Percentiles rank a stretch among this genome's conserved stretches.
Conservation (phyloP, 1,140 invertebrate species). For the Drosophila mojavensis region DNA sequence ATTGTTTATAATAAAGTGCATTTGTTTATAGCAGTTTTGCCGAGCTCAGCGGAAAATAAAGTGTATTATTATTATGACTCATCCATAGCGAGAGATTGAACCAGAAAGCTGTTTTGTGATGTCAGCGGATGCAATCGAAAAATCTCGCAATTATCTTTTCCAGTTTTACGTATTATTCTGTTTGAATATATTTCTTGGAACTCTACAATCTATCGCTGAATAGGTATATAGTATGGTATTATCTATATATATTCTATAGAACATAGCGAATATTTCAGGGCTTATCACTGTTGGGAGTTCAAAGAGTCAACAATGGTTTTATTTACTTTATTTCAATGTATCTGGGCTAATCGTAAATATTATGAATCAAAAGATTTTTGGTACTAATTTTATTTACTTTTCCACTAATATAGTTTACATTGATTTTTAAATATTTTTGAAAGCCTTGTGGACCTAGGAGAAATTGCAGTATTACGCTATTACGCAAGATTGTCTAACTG, state of each 20-base stretch:
- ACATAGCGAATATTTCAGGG: neutral
- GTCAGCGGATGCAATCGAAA: neutral
- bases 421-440: neutral
- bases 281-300: constrained; percentile 24
- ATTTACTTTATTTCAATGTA: neutral
- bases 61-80: constrained; percentile 13
- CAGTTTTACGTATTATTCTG: neutral
- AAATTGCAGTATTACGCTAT: constrained; percentile 10
- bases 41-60: constrained; percentile 1
- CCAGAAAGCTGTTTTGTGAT: constrained; percentile 7
- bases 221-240: neutral
- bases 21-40: neutral
- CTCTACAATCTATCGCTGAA: neutral
- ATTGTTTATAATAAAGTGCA: constrained; percentile 23
- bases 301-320: constrained; percentile 14
- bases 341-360: neutral
- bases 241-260: neutral
- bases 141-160: constrained; percentile 6
- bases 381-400: neutral
- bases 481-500: constrained; percentile 13
- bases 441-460: neutral
- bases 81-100: neutral
- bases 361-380: neutral
- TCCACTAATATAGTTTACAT: neutral
- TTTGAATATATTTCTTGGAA: constrained; percentile 9